phyloP scores from a whole-genome alignment of 2,113 vertebrate species.

The Carettochelys insculpta region DNA sequence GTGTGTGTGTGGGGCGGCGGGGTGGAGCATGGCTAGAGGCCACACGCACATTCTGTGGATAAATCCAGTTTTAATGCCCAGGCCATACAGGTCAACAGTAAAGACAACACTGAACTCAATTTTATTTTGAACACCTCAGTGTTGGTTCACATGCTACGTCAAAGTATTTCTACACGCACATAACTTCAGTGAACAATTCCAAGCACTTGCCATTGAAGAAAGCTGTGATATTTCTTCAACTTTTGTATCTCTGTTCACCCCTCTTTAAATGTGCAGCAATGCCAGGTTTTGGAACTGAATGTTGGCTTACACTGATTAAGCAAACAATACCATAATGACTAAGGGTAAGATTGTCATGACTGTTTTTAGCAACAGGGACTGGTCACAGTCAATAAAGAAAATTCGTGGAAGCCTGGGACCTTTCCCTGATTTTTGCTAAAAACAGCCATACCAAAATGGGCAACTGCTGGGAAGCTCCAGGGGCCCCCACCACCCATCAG shows the following conservation, averaged over 20 bases:
- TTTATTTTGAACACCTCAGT: neutral
- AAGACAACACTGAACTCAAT: neutral
- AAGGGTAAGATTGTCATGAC: no score
- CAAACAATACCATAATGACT: neutral
- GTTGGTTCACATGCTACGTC: neutral
- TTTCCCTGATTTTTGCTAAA: no score
- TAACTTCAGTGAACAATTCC: neutral
- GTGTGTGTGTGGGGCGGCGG: no score
- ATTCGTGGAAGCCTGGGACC: no score
- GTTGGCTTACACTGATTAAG: neutral
- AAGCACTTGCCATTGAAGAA: neutral
- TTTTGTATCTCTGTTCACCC: neutral
- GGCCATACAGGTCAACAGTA: neutral
- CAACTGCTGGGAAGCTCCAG: no score
- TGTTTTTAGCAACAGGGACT: no score
- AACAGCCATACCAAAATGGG: no score
- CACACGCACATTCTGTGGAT: neutral
- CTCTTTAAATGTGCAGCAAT: neutral
- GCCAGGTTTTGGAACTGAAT: neutral
- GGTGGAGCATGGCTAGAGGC: neutral
- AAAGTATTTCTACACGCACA: neutral
- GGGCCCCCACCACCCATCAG: no score
- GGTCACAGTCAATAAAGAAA: no score
- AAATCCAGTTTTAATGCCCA: neutral
- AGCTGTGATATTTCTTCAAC: neutral